Conservation (phyloP, 2,888 invertebrate species). For the Polydrusus cervinus region DNA sequence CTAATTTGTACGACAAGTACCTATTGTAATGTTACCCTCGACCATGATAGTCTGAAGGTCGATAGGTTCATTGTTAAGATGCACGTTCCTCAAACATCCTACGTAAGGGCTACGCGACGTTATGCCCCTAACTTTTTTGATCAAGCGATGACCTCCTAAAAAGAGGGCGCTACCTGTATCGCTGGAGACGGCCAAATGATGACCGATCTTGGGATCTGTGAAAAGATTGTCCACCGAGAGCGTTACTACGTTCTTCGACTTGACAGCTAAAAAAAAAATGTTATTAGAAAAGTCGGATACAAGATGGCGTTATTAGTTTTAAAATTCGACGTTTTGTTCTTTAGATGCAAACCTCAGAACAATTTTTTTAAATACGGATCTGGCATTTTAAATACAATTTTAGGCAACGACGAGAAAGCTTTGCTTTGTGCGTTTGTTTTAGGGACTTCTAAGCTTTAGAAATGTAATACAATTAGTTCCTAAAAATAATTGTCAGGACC, state of each 20-base stretch:
- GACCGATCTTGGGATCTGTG: slow-evolving; percentile 82
- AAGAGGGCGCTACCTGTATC: slow-evolving; percentile 90
- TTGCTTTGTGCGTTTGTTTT: too few relatives aligned
- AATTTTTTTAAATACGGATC: too few relatives aligned
- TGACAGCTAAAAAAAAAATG: slow-evolving; percentile 76
- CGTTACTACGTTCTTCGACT: slow-evolving; percentile 92
- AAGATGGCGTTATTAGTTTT: too few relatives aligned
- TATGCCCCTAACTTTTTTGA: slow-evolving; percentile 76
- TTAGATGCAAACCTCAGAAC: too few relatives aligned
- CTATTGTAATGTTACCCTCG: slow-evolving; percentile 83
- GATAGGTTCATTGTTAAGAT: slow-evolving; percentile 75
- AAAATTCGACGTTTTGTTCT: too few relatives aligned
- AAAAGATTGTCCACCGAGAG: slow-evolving; percentile 89
- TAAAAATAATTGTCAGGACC: too few relatives aligned
- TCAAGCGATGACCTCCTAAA: slow-evolving; percentile 89
- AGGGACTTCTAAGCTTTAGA: too few relatives aligned
- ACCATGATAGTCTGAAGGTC: slow-evolving; percentile 76
- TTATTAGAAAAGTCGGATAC: too few relatives aligned
- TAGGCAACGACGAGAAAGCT: too few relatives aligned
- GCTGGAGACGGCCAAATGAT: slow-evolving; percentile 76
- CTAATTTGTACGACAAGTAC: slow-evolving; percentile 86
- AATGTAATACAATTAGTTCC: too few relatives aligned
- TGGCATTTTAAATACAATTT: too few relatives aligned
- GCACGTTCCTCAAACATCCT: slow-evolving; percentile 85
- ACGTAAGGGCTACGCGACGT: slow-evolving; percentile 82